These are phyloP conservation scores for Vidua chalybeata DNA, from an alignment of 2,113 vertebrate species.

Conservation along the genomic window DNA sequence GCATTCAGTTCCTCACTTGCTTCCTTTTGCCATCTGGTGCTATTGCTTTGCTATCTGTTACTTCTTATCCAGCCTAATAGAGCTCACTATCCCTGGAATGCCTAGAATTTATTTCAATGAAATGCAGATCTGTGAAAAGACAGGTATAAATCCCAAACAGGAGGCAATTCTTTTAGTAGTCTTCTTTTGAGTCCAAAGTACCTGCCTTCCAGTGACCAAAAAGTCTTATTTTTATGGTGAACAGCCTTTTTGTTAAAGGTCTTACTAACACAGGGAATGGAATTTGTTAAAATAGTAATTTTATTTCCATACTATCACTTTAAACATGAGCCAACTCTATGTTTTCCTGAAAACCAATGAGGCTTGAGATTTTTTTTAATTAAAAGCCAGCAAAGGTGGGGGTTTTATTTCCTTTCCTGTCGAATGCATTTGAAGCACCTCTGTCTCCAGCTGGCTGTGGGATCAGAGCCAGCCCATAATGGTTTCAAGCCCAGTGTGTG, in stretches of 20 bases:
- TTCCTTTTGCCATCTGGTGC: slow-evolving; percentile 21
- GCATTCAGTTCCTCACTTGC: background rate
- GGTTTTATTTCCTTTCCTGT: slow-evolving; percentile 23
- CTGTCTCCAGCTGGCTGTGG: slow-evolving; percentile 61
- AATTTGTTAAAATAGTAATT: slow-evolving; percentile 18
- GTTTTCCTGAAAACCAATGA: slow-evolving; percentile 54
- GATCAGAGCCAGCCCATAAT: slow-evolving; percentile 52
- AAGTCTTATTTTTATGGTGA: background rate
- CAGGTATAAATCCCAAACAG: background rate
- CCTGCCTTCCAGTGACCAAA: background rate
- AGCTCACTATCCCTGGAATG: background rate
- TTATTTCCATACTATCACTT: slow-evolving; percentile 26
- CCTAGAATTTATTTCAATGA: background rate
- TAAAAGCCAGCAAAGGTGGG: slow-evolving; percentile 36
- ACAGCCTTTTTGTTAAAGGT: slow-evolving; percentile 10
- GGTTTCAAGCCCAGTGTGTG: slow-evolving; percentile 40
- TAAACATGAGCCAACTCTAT: background rate
- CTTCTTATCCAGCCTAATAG: background rate
- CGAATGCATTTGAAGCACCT: slow-evolving; percentile 55
- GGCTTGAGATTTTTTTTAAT: slow-evolving; percentile 47
- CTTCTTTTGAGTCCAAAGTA: background rate
- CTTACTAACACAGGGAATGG: background rate
- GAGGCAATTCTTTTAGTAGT: background rate
- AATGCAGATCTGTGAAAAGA: background rate
- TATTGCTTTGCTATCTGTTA: slow-evolving; percentile 20